A percentile compares a stretch with the other conserved stretches of the same genome.
Evolutionary conservation across 2,113 vertebrate genomes (phyloP).

Genomic region (Alethe diademata): DNA sequence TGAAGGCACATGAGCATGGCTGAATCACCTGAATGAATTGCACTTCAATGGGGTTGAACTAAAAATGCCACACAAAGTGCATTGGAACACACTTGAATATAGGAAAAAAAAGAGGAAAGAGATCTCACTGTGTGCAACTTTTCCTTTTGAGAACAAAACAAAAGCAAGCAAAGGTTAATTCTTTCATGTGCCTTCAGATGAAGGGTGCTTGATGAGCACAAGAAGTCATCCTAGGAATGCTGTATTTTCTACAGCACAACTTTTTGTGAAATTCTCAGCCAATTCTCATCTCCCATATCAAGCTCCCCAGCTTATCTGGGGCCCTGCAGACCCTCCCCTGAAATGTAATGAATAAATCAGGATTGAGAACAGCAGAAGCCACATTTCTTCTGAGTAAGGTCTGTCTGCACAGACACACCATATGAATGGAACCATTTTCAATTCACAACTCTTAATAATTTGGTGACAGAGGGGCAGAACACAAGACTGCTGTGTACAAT

Average conservation of each 20-base stretch:
- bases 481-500: constrained; percentile 11
- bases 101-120: not conserved
- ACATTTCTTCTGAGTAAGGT: not conserved
- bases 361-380: constrained; percentile 1
- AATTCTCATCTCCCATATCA: not conserved
- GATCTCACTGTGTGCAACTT: not conserved
- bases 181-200: not conserved
- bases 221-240: not conserved
- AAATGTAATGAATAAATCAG: not conserved
- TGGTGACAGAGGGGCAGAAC: constrained; percentile 24
- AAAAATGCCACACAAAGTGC: not conserved
- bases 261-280: not conserved
- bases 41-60: not conserved
- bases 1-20: not conserved
- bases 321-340: not conserved
- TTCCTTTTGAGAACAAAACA: not conserved
- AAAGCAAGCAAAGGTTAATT: not conserved
- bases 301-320: not conserved
- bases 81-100: not conserved
- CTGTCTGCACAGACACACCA: constrained; percentile 26
- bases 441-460: constrained; percentile 50
- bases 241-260: not conserved
- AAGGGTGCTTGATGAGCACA: not conserved
- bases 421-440: constrained; percentile 52
- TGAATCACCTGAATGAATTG: not conserved